These are phyloP conservation scores for Parasteatoda lunata DNA, from an alignment of 2,888 invertebrate genomes.

Conservation along the genomic window DNA sequence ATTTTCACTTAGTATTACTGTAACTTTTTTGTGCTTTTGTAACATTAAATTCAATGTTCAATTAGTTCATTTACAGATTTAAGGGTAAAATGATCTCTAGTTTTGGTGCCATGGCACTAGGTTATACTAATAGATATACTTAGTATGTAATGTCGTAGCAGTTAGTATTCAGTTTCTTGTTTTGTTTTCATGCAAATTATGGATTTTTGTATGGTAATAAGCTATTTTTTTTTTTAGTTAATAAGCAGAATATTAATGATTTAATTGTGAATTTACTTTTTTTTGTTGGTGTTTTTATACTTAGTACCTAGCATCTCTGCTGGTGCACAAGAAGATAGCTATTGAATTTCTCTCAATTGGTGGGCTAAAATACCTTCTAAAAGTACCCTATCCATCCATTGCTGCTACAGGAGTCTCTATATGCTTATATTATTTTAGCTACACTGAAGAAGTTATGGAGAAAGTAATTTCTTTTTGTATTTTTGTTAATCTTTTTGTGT, in stretches of 20 bases:
- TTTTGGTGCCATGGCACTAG: too few species aligned
- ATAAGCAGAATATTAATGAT: neutral
- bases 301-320: constrained; percentile 90
- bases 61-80: too few species aligned
- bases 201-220: too few species aligned
- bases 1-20: too few species aligned
- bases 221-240: neutral
- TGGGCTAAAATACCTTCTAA: constrained; percentile 88
- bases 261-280: neutral
- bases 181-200: too few species aligned
- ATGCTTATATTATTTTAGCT: constrained; percentile 95
- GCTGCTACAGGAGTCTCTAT: constrained; percentile 97
- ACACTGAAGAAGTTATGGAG: constrained; percentile 98
- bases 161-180: too few species aligned
- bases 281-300: constrained; percentile 4
- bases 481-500: too few species aligned
- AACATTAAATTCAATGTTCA: too few species aligned
- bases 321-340: constrained; percentile 98
- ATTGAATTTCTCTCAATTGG: constrained; percentile 93
- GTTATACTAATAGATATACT: too few species aligned
- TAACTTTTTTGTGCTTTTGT: too few species aligned
- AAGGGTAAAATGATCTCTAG: too few species aligned
- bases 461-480: constrained; percentile 79
- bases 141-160: too few species aligned
- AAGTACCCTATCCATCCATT: constrained; percentile 93